Conservation (phyloP, 2,888 invertebrate genomes). For the Caenorhabditis macrosperma region DNA sequence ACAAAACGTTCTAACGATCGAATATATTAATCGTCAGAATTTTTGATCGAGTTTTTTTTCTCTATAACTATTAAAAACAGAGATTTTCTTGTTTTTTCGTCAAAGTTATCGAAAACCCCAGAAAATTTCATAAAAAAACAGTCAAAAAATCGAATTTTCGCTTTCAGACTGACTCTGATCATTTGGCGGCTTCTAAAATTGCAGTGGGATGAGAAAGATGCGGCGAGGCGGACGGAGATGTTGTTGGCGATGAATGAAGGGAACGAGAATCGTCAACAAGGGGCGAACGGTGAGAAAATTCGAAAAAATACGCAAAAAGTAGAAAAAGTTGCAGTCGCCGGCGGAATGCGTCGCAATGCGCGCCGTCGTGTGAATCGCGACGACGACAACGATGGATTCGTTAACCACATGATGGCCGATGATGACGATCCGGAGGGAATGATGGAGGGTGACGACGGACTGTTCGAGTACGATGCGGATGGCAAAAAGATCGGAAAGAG, state of each 20-base stretch:
- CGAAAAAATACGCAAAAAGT: too few relatives aligned
- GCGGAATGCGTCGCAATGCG: constrained; percentile 66
- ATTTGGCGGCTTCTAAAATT: constrained; percentile 64
- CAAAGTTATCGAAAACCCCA: too few relatives aligned
- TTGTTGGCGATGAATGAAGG: constrained; percentile 68
- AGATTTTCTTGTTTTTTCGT: too few relatives aligned
- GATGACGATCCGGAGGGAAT: constrained; percentile 47
- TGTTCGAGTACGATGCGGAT: constrained; percentile 46
- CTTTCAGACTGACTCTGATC: constrained; percentile 62
- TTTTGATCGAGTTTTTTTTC: too few relatives aligned
- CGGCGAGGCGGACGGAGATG: constrained; percentile 61
- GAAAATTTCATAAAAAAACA: too few relatives aligned
- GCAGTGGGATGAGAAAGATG: constrained; percentile 67
- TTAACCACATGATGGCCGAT: constrained; percentile 62
- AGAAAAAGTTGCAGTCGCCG: too few relatives aligned
- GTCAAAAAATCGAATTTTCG: too few relatives aligned
- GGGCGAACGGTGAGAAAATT: constrained; percentile 64
- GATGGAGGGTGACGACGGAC: constrained; percentile 10
- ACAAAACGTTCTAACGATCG: too few relatives aligned
- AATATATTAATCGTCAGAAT: too few relatives aligned
- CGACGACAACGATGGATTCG: constrained; percentile 63
- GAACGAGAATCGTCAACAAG: constrained; percentile 61
- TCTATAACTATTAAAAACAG: too few relatives aligned
- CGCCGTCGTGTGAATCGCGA: constrained; percentile 67
- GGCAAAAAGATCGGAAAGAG: constrained; percentile 78